phyloP scores from a whole-genome alignment of 1,140 invertebrate genomes.

The Marisa cornuarietis region DNA sequence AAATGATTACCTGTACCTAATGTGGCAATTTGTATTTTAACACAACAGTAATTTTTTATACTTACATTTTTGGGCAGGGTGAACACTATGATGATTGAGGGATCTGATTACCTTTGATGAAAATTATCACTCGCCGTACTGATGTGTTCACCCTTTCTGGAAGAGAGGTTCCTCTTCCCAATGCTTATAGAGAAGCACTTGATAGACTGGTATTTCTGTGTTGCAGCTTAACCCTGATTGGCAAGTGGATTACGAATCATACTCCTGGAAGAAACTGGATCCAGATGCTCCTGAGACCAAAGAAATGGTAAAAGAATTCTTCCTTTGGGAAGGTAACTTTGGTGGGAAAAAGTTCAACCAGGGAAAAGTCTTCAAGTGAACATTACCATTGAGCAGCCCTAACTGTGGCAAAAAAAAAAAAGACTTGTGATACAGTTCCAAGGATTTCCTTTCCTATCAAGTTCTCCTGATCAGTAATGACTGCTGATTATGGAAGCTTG shows the following conservation, averaged over 20 bases:
- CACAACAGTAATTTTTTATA: too few species aligned
- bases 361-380: conserved; percentile 98
- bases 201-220: conserved; percentile 28
- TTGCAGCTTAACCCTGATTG: conserved; percentile 86
- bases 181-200: background rate
- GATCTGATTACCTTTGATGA: too few species aligned
- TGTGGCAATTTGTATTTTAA: too few species aligned
- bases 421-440: too few species aligned
- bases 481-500: too few species aligned
- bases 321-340: conserved; percentile 92
- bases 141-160: background rate
- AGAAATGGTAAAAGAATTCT: conserved; percentile 89
- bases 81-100: too few species aligned
- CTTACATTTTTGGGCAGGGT: too few species aligned
- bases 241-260: conserved; percentile 97
- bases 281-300: conserved; percentile 84
- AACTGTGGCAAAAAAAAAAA: too few species aligned
- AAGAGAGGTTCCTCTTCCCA: background rate
- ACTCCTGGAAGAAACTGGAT: conserved; percentile 96
- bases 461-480: too few species aligned
- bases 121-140: too few species aligned
- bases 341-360: conserved; percentile 92
- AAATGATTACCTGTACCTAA: too few species aligned
- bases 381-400: background rate
- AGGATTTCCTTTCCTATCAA: too few species aligned